Percentiles rank a stretch among this genome's conserved stretches.
Conservation (phyloP, 2,797 vertebrate genomes). For the Sciaenops ocellatus region DNA sequence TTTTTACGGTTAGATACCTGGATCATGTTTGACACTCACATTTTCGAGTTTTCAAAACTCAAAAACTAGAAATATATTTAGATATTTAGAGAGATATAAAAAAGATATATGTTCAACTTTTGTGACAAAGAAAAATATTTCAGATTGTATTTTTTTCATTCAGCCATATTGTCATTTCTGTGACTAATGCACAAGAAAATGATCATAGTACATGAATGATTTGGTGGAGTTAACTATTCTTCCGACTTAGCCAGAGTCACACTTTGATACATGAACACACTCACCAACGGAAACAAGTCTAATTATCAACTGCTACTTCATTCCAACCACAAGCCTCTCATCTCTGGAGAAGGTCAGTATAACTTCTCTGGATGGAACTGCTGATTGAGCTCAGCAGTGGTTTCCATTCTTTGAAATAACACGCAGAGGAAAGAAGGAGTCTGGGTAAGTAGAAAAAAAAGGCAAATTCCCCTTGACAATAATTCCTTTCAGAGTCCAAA, state of each 20-base stretch:
- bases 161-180: slow-evolving; percentile 30
- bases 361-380: neutral
- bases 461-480: neutral
- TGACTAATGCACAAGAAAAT: neutral
- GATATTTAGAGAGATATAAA: too few species aligned
- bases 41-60: too few species aligned
- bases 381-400: neutral
- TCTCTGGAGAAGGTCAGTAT: neutral
- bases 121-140: neutral
- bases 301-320: neutral
- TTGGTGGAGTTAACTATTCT: neutral
- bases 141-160: slow-evolving; percentile 5
- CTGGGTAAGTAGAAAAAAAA: neutral
- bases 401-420: neutral
- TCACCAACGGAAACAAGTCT: neutral
- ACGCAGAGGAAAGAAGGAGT: neutral
- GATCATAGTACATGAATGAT: neutral
- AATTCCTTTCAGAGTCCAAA: neutral
- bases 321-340: neutral
- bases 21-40: neutral
- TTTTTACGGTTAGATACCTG: neutral
- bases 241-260: slow-evolving; percentile 1
- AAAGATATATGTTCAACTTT: too few species aligned
- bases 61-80: too few species aligned
- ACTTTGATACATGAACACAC: neutral